Evolutionary conservation across 2,113 vertebrate genomes (phyloP), one percentile per base, ranked within the genome.

Genomic region (Rhinolophus ferrumequinum): DNA sequence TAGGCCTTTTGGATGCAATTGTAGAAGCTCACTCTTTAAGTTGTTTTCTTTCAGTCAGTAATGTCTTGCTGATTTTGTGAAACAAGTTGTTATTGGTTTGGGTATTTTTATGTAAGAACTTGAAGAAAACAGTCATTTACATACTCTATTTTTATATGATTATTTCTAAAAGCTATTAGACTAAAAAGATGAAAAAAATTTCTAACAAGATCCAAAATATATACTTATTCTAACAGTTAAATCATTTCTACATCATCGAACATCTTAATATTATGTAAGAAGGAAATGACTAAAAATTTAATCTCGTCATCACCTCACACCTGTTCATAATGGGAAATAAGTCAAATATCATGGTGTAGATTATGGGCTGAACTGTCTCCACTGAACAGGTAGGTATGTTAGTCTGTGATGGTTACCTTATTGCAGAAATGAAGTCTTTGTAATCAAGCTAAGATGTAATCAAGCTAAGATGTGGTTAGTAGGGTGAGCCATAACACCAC

Each of bases 141-240:
- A 60, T 77, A 33, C 14, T 58, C 22, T 66, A 76, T 13, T 90
- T 90, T 60, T n/a, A 6, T 66, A 28, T 72, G 8, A 90, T 87
- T 79, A 3, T 73, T 90, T 96, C 50, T 84, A 79, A 91, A 67
- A 67, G 44, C 19, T 92, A 35, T 85, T 81, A 70, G 41, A 75
- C 13, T 50, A 80, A 47, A 5, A 76, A 35, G 16, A 50, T 69
- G 9, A 56, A 62, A 92, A 66, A 79, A 50, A 87, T 28, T 67
- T 60, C 13, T 7, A 82, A 3, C 58, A 38, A 84, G 95, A 66
- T 50, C 15, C 16, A 91, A 83, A 88, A 50, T 16, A 30, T 22
- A 50, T 87, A 24, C 47, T 79, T 83, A 66, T 60, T 62, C 18
- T 13, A 91, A 66, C 41, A 41, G 41, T 41, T 41, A 41, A 41